A percentile compares a stretch with the other conserved stretches of the same genome.
Conservation (phyloP, 2,797 vertebrate species). For the Poecilia gillii region DNA sequence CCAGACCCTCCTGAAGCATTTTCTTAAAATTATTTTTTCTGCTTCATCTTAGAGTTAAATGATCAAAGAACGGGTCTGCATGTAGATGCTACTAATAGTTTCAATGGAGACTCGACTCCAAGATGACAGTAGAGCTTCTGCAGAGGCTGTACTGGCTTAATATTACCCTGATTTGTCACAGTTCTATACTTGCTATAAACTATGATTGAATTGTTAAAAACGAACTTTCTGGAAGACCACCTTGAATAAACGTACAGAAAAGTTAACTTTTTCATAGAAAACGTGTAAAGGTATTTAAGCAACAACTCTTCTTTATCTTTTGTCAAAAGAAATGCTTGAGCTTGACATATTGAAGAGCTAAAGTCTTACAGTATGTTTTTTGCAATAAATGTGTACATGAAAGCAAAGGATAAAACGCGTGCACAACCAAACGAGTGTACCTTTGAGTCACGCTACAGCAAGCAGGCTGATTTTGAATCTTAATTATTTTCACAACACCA, state of each 20-base stretch:
- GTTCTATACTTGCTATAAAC: not conserved
- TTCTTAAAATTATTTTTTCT: not conserved
- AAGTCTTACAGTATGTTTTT: not conserved
- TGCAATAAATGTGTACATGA: not conserved
- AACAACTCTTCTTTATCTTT: not conserved
- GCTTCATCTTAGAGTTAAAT: not conserved
- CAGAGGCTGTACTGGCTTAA: not conserved
- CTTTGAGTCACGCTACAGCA: conserved; percentile 4
- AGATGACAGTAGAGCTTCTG: not conserved
- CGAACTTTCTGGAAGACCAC: not conserved
- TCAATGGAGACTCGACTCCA: not conserved
- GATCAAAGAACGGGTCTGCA: not conserved
- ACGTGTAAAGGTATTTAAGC: not conserved
- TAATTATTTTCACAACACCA: conserved; percentile 45
- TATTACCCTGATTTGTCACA: not conserved
- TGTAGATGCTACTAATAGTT: not conserved
- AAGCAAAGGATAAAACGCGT: not conserved
- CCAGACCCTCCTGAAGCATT: not conserved
- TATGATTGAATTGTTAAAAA: not conserved
- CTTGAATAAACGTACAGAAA: not conserved
- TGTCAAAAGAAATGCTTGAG: not conserved
- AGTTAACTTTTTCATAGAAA: not conserved
- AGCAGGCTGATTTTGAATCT: conserved; percentile 19
- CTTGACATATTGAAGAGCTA: no score
- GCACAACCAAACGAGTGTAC: conserved; percentile 1